These are phyloP conservation scores for Epirrhoe alternata DNA, from an alignment of 2,888 invertebrate genomes.

Conservation along the genomic window DNA sequence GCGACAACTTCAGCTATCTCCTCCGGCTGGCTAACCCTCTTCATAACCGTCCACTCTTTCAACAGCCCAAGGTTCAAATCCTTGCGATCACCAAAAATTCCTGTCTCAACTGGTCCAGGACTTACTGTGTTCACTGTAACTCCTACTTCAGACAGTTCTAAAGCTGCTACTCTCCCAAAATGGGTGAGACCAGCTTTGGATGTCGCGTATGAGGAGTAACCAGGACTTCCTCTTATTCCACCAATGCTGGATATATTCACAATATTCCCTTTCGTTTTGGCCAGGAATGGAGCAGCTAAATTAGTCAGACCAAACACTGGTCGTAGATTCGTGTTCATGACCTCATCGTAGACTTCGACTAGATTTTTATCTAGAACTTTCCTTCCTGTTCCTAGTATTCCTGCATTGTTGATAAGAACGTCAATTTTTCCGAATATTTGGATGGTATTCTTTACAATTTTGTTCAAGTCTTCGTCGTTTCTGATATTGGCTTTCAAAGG, in stretches of 20 bases:
- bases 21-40: slow-evolving; percentile 31
- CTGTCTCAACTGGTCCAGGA: slow-evolving; percentile 87
- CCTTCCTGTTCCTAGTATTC: slow-evolving; percentile 37
- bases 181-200: slow-evolving; percentile 91
- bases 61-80: slow-evolving; percentile 15
- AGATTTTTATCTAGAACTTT: slow-evolving; percentile 46
- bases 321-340: slow-evolving; percentile 55
- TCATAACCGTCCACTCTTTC: slow-evolving; percentile 23
- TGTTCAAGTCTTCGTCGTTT: slow-evolving; percentile 49
- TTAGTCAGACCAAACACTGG: slow-evolving; percentile 51
- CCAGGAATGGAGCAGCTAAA: slow-evolving; percentile 52
- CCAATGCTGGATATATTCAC: slow-evolving; percentile 60
- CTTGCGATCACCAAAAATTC: slow-evolving; percentile 30
- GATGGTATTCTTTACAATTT: slow-evolving; percentile 50
- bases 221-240: slow-evolving; percentile 20
- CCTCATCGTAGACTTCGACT: slow-evolving; percentile 50
- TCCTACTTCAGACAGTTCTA: slow-evolving; percentile 84
- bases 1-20: slow-evolving; percentile 36
- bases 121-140: slow-evolving; percentile 89
- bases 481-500: slow-evolving; percentile 53
- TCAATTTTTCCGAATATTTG: slow-evolving; percentile 55
- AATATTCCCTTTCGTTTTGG: slow-evolving; percentile 56
- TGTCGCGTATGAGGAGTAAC: slow-evolving; percentile 81
- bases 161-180: slow-evolving; percentile 88
- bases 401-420: slow-evolving; percentile 60